Evolutionary conservation across 2,113 vertebrate genomes (phyloP), one percentile per base, ranked within the genome.

Genomic region (Hydrolagus affinis): DNA sequence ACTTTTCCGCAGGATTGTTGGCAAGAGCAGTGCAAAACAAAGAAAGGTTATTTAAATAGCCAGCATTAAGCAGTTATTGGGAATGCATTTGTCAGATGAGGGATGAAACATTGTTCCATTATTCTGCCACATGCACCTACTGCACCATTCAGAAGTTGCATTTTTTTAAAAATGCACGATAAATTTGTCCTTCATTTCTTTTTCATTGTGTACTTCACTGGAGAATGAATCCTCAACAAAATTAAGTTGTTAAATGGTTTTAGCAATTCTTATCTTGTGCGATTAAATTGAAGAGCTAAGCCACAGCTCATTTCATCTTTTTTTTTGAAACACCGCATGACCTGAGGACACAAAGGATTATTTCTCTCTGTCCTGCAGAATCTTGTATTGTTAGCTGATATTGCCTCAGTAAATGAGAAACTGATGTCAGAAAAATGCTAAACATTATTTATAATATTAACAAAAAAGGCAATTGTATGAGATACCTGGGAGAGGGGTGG

Each of bases 261-360:
- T 89, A 88, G 86, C 86, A 88, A 88, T 88, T 87, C 86, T 86
- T 87, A 88, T 89, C 88, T 90, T 90, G 89, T 86, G 85, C 78
- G 88, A 72, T 88, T 88, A 88, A 89, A 88, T 92, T 89, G 87
- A 90, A 88, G 86, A 64, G 71, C 85, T 85, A 85, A 90, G 89
- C 88, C 76, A 69, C 87, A 88, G 77, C 87, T 90, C 87, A 88
- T 88, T 89, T 89, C 86, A 89, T 88, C 89, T 91, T 89, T 88
- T 91, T 88, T 87, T 88, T 70, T 87, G 85, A 85, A 87, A 88
- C 88, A 85, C 30, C 75, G 85, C 9, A 62, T 90, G 90, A 91
- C 90, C 89, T 72, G 86, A 86, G 88, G 85, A 88, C 85, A 86
- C 70, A 12, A n/a, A 73, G 86, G 85, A 87, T 88, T 89, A 87